Percentiles rank a stretch among this genome's conserved stretches.
These are phyloP conservation scores for Nebria salina DNA, from an alignment of 2,888 invertebrate genomes.

Conservation along the genomic window DNA sequence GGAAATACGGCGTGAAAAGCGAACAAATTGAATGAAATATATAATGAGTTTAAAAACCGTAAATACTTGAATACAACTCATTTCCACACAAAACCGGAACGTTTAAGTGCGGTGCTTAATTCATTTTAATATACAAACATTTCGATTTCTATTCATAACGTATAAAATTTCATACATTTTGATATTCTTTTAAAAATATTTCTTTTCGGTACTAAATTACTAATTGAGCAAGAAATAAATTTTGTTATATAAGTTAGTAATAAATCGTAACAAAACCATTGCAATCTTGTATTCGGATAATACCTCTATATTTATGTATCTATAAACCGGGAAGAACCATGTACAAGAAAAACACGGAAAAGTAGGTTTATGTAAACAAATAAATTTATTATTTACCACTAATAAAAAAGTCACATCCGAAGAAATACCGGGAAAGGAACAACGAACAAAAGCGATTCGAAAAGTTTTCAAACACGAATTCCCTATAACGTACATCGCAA, in stretches of 20 bases:
- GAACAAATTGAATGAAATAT: neutral
- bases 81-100: neutral
- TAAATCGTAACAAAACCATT: neutral
- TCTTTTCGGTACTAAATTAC: no score
- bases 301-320: neutral
- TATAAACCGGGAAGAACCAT: neutral
- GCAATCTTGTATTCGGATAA: neutral
- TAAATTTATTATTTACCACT: neutral
- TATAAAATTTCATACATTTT: no score
- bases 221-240: neutral
- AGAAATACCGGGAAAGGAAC: neutral
- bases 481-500: conserved; percentile 20
- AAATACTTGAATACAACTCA: neutral
- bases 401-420: neutral
- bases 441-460: neutral
- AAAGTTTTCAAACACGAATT: neutral
- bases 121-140: neutral
- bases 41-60: neutral
- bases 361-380: neutral
- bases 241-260: neutral
- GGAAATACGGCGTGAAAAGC: neutral
- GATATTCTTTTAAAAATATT: no score
- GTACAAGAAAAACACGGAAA: neutral
- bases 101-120: neutral
- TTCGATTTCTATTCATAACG: no score